phyloP scores from a whole-genome alignment of 2,797 vertebrate species.

The Diplodus sargus region DNA sequence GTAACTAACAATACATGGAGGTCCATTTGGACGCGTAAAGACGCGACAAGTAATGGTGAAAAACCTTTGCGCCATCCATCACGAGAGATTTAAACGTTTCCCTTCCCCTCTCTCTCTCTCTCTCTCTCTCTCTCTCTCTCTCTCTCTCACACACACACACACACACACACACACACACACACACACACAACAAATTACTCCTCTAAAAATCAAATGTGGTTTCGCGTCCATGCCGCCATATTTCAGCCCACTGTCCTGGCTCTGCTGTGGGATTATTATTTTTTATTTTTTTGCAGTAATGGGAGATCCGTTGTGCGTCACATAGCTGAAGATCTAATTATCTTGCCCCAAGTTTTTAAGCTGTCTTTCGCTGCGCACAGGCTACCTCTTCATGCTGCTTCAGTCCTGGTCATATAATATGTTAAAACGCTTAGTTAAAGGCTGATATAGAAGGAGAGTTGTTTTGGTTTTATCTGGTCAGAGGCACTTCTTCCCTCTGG shows the following conservation, averaged over 20 bases:
- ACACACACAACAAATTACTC: slow-evolving; percentile 48
- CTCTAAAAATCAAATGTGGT: slow-evolving; percentile 56
- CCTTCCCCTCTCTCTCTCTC: not conserved
- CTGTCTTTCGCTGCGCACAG: slow-evolving; percentile 46
- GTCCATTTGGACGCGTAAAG: slow-evolving; percentile 71
- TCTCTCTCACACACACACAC: no score
- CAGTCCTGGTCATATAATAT: slow-evolving; percentile 56
- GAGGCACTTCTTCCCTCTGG: slow-evolving; percentile 97
- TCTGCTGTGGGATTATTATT: slow-evolving; percentile 46
- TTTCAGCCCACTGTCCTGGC: slow-evolving; percentile 39
- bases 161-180: no score
- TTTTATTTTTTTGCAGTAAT: slow-evolving; percentile 44
- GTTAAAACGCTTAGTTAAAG: slow-evolving; percentile 63
- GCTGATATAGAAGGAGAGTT: slow-evolving; percentile 32
- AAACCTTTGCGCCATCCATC: slow-evolving; percentile 70
- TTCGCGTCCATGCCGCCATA: slow-evolving; percentile 52
- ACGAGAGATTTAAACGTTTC: slow-evolving; percentile 61
- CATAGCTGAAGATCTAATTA: slow-evolving; percentile 49
- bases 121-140: no score
- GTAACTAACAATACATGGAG: slow-evolving; percentile 74
- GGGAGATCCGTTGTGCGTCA: slow-evolving; percentile 51
- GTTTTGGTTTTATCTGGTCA: slow-evolving; percentile 92
- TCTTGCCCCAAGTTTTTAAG: slow-evolving; percentile 35
- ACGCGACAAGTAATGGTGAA: slow-evolving; percentile 69
- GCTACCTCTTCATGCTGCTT: slow-evolving; percentile 69